Percentiles rank a stretch among this genome's conserved stretches.
Conservation (phyloP, 2,888 invertebrate species). For the Oscheius sp. region DNA sequence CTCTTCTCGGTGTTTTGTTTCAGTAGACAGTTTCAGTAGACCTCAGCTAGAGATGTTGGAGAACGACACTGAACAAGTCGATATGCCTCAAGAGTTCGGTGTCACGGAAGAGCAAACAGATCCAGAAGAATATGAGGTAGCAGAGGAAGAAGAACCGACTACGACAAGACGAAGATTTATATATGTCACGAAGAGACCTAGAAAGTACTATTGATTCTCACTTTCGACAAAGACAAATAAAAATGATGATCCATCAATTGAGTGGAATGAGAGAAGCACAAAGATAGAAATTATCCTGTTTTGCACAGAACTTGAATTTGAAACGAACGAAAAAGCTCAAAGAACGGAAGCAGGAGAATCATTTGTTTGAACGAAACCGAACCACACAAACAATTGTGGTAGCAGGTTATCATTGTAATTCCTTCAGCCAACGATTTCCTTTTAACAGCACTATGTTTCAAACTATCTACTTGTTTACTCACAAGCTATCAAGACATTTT, state of each 20-base stretch:
- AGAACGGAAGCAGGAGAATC: not conserved
- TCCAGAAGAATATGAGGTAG: constrained; percentile 20
- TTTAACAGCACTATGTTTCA: no score
- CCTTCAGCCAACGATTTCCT: no score
- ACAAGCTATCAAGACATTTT: no score
- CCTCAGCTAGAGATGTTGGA: constrained; percentile 17
- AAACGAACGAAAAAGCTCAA: no score
- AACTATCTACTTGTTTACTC: no score
- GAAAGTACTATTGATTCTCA: constrained; percentile 11
- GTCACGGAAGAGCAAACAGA: not conserved
- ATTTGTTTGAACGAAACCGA: no score
- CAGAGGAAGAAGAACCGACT: constrained; percentile 15
- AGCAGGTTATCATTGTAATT: no score
- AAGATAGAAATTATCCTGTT: no score
- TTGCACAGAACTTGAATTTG: no score
- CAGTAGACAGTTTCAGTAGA: not conserved
- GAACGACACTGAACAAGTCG: constrained; percentile 17
- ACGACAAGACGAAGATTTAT: constrained; percentile 53
- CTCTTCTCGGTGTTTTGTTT: not conserved
- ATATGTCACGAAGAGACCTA: constrained; percentile 61
- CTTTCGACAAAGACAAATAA: not conserved
- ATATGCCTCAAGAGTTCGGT: constrained; percentile 16
- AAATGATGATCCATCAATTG: not conserved
- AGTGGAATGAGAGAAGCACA: no score
- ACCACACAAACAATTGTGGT: no score